These are phyloP conservation scores for Nomada ruficornis DNA, from an alignment of 2,888 invertebrate genomes.

Conservation along the genomic window DNA sequence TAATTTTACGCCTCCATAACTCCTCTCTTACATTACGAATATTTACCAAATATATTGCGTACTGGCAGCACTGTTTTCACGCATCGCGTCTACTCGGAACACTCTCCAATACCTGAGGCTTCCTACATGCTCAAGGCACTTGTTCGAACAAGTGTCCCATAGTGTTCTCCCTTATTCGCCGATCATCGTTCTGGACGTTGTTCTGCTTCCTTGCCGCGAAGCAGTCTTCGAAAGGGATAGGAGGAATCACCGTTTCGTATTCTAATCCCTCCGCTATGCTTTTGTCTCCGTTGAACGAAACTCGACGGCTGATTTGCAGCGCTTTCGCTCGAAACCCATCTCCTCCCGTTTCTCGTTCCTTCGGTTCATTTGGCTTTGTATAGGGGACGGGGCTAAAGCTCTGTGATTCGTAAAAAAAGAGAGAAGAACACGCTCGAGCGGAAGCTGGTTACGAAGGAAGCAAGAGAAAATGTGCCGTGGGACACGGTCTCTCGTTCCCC, in stretches of 20 bases:
- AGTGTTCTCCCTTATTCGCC: constrained; percentile 22
- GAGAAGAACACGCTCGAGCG: constrained; percentile 68
- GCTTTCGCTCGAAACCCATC: constrained; percentile 18
- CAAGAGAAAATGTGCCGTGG: constrained; percentile 27
- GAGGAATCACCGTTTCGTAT: constrained; percentile 28
- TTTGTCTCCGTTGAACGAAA: constrained; percentile 43
- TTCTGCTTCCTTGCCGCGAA: constrained; percentile 2
- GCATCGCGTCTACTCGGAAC: constrained; percentile 65
- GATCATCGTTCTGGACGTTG: constrained; percentile 27
- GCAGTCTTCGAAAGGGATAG: constrained; percentile 24
- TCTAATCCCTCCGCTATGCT: not conserved
- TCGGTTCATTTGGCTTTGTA: constrained; percentile 28
- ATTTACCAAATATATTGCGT: constrained; percentile 77
- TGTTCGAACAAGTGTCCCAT: constrained; percentile 44
- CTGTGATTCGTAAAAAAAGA: constrained; percentile 70
- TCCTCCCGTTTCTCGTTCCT: not conserved
- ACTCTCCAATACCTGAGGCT: constrained; percentile 50
- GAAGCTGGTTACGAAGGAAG: constrained; percentile 48
- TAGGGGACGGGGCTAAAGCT: constrained; percentile 69
- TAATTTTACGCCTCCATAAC: constrained; percentile 44
- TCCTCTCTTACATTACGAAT: constrained; percentile 67
- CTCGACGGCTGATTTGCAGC: constrained; percentile 11
- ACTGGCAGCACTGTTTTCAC: constrained; percentile 78
- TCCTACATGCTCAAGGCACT: constrained; percentile 47
- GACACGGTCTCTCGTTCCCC: constrained; percentile 26